Evolutionary conservation across 2,888 invertebrate genomes (phyloP), one percentile per base, ranked within the genome.

Genomic region (Carcina quercana): DNA sequence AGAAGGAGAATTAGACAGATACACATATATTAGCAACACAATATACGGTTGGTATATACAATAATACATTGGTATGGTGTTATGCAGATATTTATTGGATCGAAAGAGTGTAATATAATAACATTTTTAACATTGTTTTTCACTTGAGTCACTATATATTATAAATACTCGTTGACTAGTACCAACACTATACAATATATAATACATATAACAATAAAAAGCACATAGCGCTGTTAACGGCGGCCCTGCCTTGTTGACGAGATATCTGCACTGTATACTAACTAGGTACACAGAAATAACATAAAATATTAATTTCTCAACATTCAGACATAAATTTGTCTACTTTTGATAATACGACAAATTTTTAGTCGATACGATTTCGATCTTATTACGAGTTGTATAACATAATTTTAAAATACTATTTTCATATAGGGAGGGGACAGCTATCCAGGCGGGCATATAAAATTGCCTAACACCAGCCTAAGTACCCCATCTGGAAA

Each of bases 161-260:
- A 71, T 66, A 75, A 72, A 76, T 75, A 79, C 68, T 76, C 71
- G 64, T 69, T 80, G 82, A 82, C 82, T 82, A 62, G 63, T 57
- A 56, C 40, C 43, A 50, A 55, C 57, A 51, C 52, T 45, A 11
- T 48, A 37, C 31, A 32, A 38, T 12, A 11, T 10, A 11, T 35
- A 35, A 40, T 35, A 37, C 30, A 28, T 11, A 28, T 33, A 44
- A 33, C 41, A 34, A 28, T 36, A 38, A 28, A n/a, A n/a, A n/a
- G n/a, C n/a, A n/a, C n/a, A n/a, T n/a, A n/a, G n/a, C n/a, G n/a
- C n/a, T n/a, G n/a, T n/a, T n/a, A n/a, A n/a, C n/a, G n/a, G n/a
- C n/a, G n/a, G n/a, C n/a, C n/a, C n/a, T n/a, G 28, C 21, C 28
- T 14, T 2, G 4, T 21, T 10, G 13, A 5, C 21, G 15, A 27